Base-by-base conservation (phyloP, 2,797 vertebrate species). In the Phrynocephalus guinanensis region DNA sequence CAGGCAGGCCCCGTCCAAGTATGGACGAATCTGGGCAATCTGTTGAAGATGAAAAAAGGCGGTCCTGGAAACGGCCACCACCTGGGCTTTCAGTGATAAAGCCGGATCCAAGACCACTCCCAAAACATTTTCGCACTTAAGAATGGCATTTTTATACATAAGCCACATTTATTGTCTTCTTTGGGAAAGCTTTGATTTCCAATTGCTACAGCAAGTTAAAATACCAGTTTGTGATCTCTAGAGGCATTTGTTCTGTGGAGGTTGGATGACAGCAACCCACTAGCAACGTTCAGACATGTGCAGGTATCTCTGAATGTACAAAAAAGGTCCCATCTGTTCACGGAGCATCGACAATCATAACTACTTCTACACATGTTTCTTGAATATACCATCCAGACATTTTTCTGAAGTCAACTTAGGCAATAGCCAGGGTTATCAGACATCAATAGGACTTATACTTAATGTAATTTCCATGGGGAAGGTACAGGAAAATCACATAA, bases 401-500 rank as follows among this genome's bases (percentile, higher is more conserved):
- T 83, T 20, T 79, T 72, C 68, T 13, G 30, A 63, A 84, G 56
- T 79, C 18, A 79, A 48, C 6, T 83, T 67, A 60, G 75, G 28
- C 28, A 52, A 80, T 52, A 80, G 77, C 67, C 71, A 67, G 33
- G 33, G 24, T n/a, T 30, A 86, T 48, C 30, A 44, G 66, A 71
- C 48, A 83, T 56, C 63, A 83, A 26, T 79, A 71, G 81, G 44
- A 83, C 66, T 72, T 77, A 82, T 11, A 30, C 60, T 76, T 81
- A 77, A 52, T 24, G 26, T 26, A 70, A 33, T 83, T 68, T 82
- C 87, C 88, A 82, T 86, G 15, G 38, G 13, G 70, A 83, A 82
- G 52, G 71, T 75, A 6, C 9, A 48, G 6, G 22, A 83, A 85
- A 91, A 48, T 78, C 20, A 50, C 28, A 56, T 2, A 73, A 38